phyloP scores from a whole-genome alignment of 2,888 invertebrate genomes.

The Pterostichus niger region DNA sequence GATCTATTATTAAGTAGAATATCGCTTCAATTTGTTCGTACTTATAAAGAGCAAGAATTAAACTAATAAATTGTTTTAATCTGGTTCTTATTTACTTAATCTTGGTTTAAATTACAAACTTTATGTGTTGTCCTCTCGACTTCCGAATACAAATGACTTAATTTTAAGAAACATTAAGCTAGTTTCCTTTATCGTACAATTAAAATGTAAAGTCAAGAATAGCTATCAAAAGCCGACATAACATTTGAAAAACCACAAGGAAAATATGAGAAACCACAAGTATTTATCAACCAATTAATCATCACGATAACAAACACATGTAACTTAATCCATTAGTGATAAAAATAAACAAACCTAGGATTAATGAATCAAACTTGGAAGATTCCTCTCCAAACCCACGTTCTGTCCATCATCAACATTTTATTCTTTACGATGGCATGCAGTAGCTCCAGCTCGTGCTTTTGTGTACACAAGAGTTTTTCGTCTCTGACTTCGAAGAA shows the following conservation, averaged over 20 bases:
- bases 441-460: constrained; percentile 37
- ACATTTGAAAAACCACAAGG: constrained; percentile 39
- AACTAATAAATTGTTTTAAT: too few species aligned
- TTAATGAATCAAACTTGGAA: constrained; percentile 30
- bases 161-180: too few species aligned
- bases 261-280: constrained; percentile 40
- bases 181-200: too few species aligned
- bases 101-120: too few species aligned
- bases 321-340: constrained; percentile 32
- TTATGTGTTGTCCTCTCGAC: too few species aligned
- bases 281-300: constrained; percentile 39
- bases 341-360: constrained; percentile 45
- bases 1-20: too few species aligned
- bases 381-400: constrained; percentile 33
- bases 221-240: too few species aligned
- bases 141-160: too few species aligned
- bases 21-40: too few species aligned
- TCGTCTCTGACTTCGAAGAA: constrained; percentile 51
- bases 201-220: too few species aligned
- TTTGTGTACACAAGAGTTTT: constrained; percentile 53
- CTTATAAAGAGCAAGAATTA: too few species aligned
- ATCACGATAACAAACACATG: constrained; percentile 29
- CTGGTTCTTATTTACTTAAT: too few species aligned
- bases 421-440: constrained; percentile 12
- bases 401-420: not conserved